Base-by-base conservation (phyloP, 53 echinoderm and acorn worm genomes). In the Echinarachnius parma region DNA sequence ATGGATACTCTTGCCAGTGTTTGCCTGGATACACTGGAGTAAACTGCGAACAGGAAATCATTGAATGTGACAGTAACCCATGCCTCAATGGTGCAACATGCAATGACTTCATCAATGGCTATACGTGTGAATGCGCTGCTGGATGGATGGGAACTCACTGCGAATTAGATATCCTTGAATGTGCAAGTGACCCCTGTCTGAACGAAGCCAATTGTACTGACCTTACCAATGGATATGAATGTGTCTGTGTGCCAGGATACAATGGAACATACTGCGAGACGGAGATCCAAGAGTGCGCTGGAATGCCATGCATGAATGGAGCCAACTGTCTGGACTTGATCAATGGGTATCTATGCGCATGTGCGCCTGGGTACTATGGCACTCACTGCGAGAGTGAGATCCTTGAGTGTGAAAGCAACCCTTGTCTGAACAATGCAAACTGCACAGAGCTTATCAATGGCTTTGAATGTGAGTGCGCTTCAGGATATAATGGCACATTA, bases 221-320 rank as follows among this genome's bases (percentile, higher is more conserved):
- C 21, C 61, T 54, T 4, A 56, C 75, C 39, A 71, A 75, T 14
- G 75, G 54, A 14, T 85, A 72, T 62, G 24, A 20, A 28, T 84
- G 84, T 32, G 16, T 24, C 7, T 84, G 84, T 31, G 34, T 31
- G 19, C 52, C 78, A 4, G 84, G 84, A 1, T 84, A 37, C 28
- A 45, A 30, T 3, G 84, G 84, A 15, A 33, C 21, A 9, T 13
- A 3, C 24, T 84, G 84, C 52, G 71, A 78, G 18, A 28, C 28
- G 3, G 78, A 79, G 28, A 71, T 63, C 11, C 29, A 66, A 26
- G 81, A 81, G 45, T 87, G 87, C 77, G 71, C 77, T 8, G 54
- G 63, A 21, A 53, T 59, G 9, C 92, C 87, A n/a, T 92, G 92
- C 76, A 77, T 77, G 0, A 87, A 87, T 32, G 60, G 66, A 19